phyloP scores from a whole-genome alignment of 1,140 invertebrate species.

The Bombus superbus region DNA sequence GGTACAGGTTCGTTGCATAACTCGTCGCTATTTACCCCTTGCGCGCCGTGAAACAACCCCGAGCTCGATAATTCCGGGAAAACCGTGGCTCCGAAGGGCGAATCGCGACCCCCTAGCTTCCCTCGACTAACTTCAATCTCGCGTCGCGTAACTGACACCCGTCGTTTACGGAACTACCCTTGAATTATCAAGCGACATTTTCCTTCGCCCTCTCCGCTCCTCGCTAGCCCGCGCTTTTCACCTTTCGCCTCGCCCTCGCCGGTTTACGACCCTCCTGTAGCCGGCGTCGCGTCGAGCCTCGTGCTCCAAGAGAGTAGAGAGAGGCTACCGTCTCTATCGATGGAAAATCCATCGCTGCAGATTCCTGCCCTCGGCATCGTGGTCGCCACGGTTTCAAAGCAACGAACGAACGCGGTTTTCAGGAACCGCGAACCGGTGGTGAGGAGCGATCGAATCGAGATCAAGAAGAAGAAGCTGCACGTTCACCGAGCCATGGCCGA shows the following conservation, averaged over 20 bases:
- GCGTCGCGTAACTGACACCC: constrained; percentile 51
- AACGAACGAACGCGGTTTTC: constrained; percentile 25
- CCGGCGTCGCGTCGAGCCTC: not conserved
- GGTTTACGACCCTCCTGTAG: not conserved
- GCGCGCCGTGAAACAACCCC: constrained; percentile 7
- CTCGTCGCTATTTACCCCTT: constrained; percentile 41
- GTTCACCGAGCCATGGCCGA: constrained; percentile 84
- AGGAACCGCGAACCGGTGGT: constrained; percentile 87
- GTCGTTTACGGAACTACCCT: constrained; percentile 50
- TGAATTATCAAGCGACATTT: constrained; percentile 60
- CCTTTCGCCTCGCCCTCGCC: constrained; percentile 1
- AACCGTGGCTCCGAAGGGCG: not conserved
- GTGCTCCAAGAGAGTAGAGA: not conserved
- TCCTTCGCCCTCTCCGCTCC: constrained; percentile 2
- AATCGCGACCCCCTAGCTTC: not conserved
- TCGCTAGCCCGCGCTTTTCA: constrained; percentile 2
- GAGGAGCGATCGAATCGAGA: constrained; percentile 84
- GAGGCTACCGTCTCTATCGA: not conserved
- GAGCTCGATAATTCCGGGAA: constrained; percentile 19
- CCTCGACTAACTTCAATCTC: constrained; percentile 36
- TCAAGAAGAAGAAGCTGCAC: constrained; percentile 86
- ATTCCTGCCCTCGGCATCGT: no score
- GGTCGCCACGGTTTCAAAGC: not conserved
- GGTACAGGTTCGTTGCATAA: constrained; percentile 86
- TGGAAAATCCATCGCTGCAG: constrained; percentile 1